Evolutionary conservation across 2,113 vertebrate genomes (phyloP).

Genomic region (Anarrhichthys ocellatus): DNA sequence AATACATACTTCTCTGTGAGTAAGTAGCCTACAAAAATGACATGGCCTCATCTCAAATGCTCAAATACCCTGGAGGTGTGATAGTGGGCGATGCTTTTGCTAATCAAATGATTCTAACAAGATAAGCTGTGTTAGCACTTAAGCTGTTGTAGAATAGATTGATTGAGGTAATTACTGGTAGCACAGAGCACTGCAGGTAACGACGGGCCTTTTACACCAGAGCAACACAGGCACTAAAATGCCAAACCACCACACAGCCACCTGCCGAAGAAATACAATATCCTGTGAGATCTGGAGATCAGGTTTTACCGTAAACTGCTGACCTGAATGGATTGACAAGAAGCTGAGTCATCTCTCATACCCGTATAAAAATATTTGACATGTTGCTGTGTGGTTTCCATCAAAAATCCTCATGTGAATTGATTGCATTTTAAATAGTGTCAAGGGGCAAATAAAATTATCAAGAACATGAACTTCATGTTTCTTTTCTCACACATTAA

Average conservation of each 20-base stretch:
- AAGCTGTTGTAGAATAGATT: conserved; percentile 70
- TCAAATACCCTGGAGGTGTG: conserved; percentile 59
- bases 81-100: conserved; percentile 52
- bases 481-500: conserved; percentile 40
- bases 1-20: conserved; percentile 30
- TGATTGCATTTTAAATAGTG: not conserved
- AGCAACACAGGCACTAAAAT: conserved; percentile 66
- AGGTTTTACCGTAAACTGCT: conserved; percentile 19
- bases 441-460: conserved; percentile 5
- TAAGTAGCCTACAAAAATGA: conserved; percentile 38
- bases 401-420: conserved; percentile 4
- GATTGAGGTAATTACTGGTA: conserved; percentile 70
- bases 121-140: conserved; percentile 72
- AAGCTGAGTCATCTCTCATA: not conserved
- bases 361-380: not conserved
- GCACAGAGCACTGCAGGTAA: conserved; percentile 59
- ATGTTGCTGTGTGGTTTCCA: conserved; percentile 10
- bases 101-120: conserved; percentile 71
- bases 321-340: conserved; percentile 6
- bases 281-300: conserved; percentile 49
- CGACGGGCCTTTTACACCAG: conserved; percentile 27
- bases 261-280: conserved; percentile 77
- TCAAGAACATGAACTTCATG: not conserved
- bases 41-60: conserved; percentile 15
- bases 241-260: conserved; percentile 59